Conservation (phyloP, 2,888 invertebrate genomes). For the Tillus elongatus region DNA sequence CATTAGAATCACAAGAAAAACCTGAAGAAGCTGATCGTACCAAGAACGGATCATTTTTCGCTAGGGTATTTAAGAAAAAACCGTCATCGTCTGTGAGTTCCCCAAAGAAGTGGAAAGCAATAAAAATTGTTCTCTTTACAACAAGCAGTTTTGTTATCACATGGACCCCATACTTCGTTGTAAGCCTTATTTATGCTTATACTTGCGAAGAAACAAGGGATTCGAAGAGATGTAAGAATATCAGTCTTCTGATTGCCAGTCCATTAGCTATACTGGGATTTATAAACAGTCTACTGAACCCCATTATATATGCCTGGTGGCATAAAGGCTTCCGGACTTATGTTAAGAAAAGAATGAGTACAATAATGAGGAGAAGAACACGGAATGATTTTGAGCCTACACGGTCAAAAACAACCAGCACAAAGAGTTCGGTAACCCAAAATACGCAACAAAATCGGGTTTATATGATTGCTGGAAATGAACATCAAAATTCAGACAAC, state of each 20-base stretch:
- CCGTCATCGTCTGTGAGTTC: conserved; percentile 18
- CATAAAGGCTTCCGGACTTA: conserved; percentile 55
- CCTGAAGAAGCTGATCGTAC: conserved; percentile 27
- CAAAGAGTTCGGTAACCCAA: too few species aligned
- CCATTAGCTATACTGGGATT: conserved; percentile 54
- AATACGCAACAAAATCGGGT: too few species aligned
- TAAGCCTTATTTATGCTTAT: conserved; percentile 47
- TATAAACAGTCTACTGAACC: conserved; percentile 53
- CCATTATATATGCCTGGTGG: conserved; percentile 63
- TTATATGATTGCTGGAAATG: too few species aligned
- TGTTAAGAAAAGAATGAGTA: conserved; percentile 38
- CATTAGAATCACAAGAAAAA: conserved; percentile 19
- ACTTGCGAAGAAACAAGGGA: conserved; percentile 20
- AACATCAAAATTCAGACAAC: too few species aligned
- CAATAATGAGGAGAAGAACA: conserved; percentile 15
- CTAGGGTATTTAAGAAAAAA: conserved; percentile 23
- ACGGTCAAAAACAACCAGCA: background rate
- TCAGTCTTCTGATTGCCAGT: conserved; percentile 47
- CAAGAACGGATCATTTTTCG: conserved; percentile 20
- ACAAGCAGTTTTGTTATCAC: conserved; percentile 52
- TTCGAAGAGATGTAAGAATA: conserved; percentile 41
- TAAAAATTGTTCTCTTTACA: conserved; percentile 53
- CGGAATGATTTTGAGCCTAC: background rate
- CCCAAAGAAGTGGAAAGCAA: conserved; percentile 52
- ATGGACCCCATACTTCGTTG: conserved; percentile 56